phyloP scores from a whole-genome alignment of 2,888 invertebrate genomes.

The Fabriciana adippe region DNA sequence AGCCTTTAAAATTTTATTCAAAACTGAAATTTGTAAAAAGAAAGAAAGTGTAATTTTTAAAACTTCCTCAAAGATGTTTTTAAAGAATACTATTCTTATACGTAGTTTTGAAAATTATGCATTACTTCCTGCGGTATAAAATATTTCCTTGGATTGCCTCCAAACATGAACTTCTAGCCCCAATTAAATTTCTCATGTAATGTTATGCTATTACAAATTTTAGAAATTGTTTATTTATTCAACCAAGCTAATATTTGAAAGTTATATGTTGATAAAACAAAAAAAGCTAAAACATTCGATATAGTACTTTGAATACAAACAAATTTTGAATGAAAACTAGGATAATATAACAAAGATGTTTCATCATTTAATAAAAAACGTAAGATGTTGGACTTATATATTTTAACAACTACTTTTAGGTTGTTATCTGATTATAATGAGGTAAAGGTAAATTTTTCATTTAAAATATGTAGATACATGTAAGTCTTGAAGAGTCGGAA shows the following conservation, averaged over 20 bases:
- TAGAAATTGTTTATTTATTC: background rate
- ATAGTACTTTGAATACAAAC: background rate
- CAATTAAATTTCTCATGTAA: constrained; percentile 4
- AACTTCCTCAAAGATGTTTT: constrained; percentile 4
- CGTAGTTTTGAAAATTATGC: constrained; percentile 3
- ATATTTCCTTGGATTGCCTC: constrained; percentile 16
- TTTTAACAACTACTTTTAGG: background rate
- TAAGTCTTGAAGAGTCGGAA: too few species aligned
- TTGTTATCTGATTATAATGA: background rate
- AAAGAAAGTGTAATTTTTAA: constrained; percentile 3
- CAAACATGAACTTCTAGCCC: constrained; percentile 14
- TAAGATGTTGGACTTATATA: background rate
- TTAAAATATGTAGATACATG: too few species aligned
- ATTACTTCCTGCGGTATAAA: background rate
- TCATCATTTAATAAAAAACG: background rate
- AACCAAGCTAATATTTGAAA: too few species aligned
- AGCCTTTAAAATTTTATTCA: too few species aligned
- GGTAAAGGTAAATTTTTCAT: background rate
- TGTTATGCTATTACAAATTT: background rate
- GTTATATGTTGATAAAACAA: background rate
- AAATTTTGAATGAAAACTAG: background rate
- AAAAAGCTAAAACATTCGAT: background rate
- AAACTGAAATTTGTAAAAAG: background rate
- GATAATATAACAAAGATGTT: background rate
- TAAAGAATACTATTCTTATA: constrained; percentile 6